These are phyloP conservation scores for Microctenopoma steveboyesi DNA, from an alignment of 2,797 vertebrate species.

Conservation along the genomic window DNA sequence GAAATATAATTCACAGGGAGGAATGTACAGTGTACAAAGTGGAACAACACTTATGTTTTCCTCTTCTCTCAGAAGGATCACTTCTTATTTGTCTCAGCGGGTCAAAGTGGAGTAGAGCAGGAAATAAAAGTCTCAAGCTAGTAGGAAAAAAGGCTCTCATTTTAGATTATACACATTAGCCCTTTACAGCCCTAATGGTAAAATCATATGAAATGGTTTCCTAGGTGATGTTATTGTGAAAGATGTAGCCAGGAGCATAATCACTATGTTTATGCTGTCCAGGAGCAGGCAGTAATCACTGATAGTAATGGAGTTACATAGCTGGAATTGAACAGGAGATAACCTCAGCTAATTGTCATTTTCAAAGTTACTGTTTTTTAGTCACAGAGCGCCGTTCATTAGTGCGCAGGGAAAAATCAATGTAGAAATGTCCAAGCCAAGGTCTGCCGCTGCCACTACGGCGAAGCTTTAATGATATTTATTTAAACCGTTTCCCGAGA, in stretches of 20 bases:
- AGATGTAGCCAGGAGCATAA: conserved; percentile 70
- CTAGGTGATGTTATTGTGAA: conserved; percentile 80
- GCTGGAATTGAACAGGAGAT: conserved; percentile 70
- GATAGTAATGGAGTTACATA: conserved; percentile 68
- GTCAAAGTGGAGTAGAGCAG: conserved; percentile 40
- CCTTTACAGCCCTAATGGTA: conserved; percentile 69
- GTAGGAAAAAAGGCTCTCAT: conserved; percentile 38
- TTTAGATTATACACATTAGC: conserved; percentile 77
- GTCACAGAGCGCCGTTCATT: conserved; percentile 65
- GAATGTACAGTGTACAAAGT: conserved; percentile 66
- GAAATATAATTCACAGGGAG: conserved; percentile 75
- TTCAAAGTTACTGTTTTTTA: conserved; percentile 74
- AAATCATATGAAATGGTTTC: conserved; percentile 78
- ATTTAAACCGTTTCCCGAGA: conserved; percentile 83
- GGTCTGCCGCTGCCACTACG: conserved; percentile 69
- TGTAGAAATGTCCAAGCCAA: conserved; percentile 75
- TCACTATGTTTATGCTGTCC: conserved; percentile 77
- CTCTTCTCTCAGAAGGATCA: conserved; percentile 48
- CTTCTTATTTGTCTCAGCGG: conserved; percentile 55
- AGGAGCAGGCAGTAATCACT: conserved; percentile 70
- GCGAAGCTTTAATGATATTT: conserved; percentile 84
- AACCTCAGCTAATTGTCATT: conserved; percentile 79
- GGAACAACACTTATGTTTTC: conserved; percentile 60
- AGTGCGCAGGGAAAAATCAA: conserved; percentile 69
- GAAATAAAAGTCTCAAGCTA: conserved; percentile 40